These are phyloP conservation scores for Cecropterus lyciades DNA, from an alignment of 1,140 invertebrate species.

Conservation along the genomic window DNA sequence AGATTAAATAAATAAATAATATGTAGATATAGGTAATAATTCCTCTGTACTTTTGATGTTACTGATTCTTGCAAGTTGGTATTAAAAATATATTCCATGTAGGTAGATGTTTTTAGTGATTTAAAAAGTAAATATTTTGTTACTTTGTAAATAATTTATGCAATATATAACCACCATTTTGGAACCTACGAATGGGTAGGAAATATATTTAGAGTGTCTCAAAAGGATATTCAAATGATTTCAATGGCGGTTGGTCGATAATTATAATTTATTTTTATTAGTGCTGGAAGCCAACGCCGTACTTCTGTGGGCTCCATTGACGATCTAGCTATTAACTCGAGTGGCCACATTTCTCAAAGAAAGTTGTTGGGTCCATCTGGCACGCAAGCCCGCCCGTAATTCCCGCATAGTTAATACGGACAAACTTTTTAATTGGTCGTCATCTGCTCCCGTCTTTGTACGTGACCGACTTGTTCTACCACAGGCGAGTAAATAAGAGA, in stretches of 20 bases:
- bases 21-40: no score
- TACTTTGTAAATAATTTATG: no score
- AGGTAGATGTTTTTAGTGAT: no score
- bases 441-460: constrained; percentile 75
- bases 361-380: constrained; percentile 66
- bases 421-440: constrained; percentile 82
- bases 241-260: background rate
- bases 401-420: constrained; percentile 76
- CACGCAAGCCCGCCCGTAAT: constrained; percentile 60
- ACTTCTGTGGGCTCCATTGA: constrained; percentile 24
- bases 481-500: constrained; percentile 7
- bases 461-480: constrained; percentile 48
- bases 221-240: background rate
- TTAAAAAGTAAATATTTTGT: no score
- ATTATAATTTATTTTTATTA: constrained; percentile 11
- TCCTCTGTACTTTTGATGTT: no score
- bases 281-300: constrained; percentile 11
- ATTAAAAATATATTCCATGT: no score
- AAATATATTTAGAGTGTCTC: no score
- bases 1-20: no score
- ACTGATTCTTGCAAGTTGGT: no score
- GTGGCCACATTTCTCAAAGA: constrained; percentile 37
- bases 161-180: no score
- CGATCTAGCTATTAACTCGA: constrained; percentile 29
- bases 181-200: no score